phyloP scores from a whole-genome alignment of 1,140 invertebrate genomes.

The Coelopa frigida region DNA sequence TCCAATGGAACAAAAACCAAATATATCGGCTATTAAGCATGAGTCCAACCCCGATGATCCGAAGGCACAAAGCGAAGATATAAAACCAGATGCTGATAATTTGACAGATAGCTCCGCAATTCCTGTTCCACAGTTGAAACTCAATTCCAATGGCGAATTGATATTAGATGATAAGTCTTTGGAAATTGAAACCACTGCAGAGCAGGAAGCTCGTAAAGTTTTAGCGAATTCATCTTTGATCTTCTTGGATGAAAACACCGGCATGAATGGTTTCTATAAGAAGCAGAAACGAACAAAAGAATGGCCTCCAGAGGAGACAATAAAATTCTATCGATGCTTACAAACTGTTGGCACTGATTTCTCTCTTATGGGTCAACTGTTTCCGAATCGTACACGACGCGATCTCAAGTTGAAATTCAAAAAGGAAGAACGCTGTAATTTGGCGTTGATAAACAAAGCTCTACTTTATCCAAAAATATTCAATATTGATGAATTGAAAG shows the following conservation, averaged over 20 bases:
- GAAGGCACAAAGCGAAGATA: slow-evolving; percentile 14
- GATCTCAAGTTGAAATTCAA: slow-evolving; percentile 68
- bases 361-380: slow-evolving; percentile 75
- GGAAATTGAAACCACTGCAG: slow-evolving; percentile 67
- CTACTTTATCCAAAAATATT: slow-evolving; percentile 46
- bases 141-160: slow-evolving; percentile 79
- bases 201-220: slow-evolving; percentile 54
- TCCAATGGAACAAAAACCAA: slow-evolving; percentile 50
- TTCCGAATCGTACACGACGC: slow-evolving; percentile 64
- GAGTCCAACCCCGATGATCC: slow-evolving; percentile 13
- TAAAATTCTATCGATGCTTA: slow-evolving; percentile 81
- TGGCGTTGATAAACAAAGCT: slow-evolving; percentile 45
- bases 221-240: slow-evolving; percentile 58
- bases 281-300: slow-evolving; percentile 55
- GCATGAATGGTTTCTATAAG: slow-evolving; percentile 58
- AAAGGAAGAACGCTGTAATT: slow-evolving; percentile 47
- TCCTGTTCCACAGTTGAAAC: slow-evolving; percentile 78
- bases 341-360: slow-evolving; percentile 85
- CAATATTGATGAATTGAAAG: slow-evolving; percentile 45
- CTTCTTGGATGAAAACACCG: slow-evolving; percentile 55
- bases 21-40: slow-evolving; percentile 6
- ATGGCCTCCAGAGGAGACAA: slow-evolving; percentile 65
- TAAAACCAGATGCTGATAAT: slow-evolving; percentile 7
- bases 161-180: slow-evolving; percentile 81
- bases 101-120: slow-evolving; percentile 17